Base-by-base conservation (phyloP, 53 echinoderm and acorn worm species). In the Paelopatides confundens region DNA sequence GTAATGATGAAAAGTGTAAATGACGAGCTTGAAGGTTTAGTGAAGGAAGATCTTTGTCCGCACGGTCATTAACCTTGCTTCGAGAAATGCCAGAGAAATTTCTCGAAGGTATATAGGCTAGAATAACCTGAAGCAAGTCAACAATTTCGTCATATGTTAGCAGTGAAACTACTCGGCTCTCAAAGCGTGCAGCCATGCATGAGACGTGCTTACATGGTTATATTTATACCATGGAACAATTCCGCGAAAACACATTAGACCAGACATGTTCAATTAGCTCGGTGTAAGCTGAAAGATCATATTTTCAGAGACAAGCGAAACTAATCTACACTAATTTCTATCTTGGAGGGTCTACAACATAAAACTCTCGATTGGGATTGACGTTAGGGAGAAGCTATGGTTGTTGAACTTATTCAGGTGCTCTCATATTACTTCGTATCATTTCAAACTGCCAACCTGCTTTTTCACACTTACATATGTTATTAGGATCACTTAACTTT, bases 231-330 rank as follows among this genome's bases (percentile, higher is more conserved):
- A 58, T 18, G 58, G 21, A 58, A 58, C 58, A 58, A 58, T 58
- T 58, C 58, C n/a, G 21, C 58, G 58, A 15, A 21, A 58, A 23
- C 58, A 23, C 58, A 58, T 58, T 58, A 58, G 58, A 58, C 58
- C 58, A 58, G 58, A 58, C 58, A 58, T 58, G 58, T 58, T 58
- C 58, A 58, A 58, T 58, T 58, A 58, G 58, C 58, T 58, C n/a
- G 58, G 58, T 58, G 58, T 21, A 58, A 58, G 58, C 58, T 6
- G 58, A 58, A 58, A 58, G 58, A 58, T 58, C 15, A 58, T 58
- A 58, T 58, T 58, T 58, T 58, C 58, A 58, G 24, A 58, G 58
- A 58, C 26, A 58, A 58, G 21, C 58, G 58, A 58, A 58, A 58
- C 58, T 58, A 58, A 58, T 58, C 58, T 58, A 58, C 58, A 17